Base-by-base conservation (phyloP, 2,797 vertebrate species). In the Myripristis murdjan region DNA sequence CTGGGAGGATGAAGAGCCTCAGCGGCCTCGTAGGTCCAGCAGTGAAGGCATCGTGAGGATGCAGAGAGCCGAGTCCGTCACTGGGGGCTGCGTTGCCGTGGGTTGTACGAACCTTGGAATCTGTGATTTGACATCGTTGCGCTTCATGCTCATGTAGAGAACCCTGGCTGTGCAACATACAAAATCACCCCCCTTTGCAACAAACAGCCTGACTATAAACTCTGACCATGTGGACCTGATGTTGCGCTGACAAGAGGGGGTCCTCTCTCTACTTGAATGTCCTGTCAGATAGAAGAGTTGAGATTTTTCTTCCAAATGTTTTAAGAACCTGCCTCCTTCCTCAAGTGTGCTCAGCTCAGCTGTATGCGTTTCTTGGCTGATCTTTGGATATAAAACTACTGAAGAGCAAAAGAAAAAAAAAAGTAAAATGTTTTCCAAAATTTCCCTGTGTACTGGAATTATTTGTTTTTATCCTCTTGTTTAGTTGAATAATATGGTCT, bases 381-480 rank as follows among this genome's bases (percentile, higher is more conserved):
- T 89, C 83, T 95, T 91, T 93, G 81, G 77, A 82, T 87, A 83
- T 67, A 63, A 90, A 89, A 85, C 46, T 77, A 54, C 48, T 55
- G 62, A 85, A 81, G 68, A 87, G 67, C 63, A 63, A 75, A 66
- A 57, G 22, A 63, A 75, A 63, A 59, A 78, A 79, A 80, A 70
- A 53, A 84, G 70, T 81, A 90, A 84, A 89, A 80, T 70, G 56
- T 83, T 90, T 63, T 91, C 75, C 72, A 87, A 85, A 62, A 90
- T 47, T 1, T 7, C 28, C 7, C 18, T 18, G 77, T 66, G 44
- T 76, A 54, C 60, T 31, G 28, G 16, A 64, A 53, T 71, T 39
- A 57, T 67, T 81, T n/a, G n/a, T 72, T 43, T 65, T 47, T 41
- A 9, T 20, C 39, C n/a, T n/a, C n/a, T n/a, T n/a, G 28, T 18